Conservation (phyloP, 92 coral and sea anemone species). For the Bergia puertoricense region DNA sequence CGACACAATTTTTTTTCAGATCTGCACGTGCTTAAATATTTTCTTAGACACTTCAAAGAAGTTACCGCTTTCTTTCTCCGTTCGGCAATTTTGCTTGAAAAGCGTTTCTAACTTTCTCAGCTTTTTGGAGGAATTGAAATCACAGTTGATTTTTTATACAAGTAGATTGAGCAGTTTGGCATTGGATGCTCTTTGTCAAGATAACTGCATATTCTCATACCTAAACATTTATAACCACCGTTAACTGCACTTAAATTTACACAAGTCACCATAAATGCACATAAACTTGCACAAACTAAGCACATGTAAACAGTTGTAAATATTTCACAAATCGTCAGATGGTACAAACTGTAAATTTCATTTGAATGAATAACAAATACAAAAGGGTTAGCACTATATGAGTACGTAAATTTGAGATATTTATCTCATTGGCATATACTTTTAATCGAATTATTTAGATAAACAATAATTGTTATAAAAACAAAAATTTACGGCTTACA, state of each 20-base stretch:
- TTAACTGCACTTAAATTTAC: conserved; percentile 1
- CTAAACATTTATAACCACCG: background rate
- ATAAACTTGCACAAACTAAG: background rate
- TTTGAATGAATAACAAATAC: background rate
- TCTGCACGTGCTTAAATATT: background rate
- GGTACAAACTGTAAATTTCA: background rate
- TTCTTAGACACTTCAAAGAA: background rate
- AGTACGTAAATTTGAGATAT: background rate
- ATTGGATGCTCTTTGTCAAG: conserved; percentile 26
- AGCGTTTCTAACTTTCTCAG: background rate
- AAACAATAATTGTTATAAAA: background rate
- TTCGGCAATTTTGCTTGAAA: background rate
- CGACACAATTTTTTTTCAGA: background rate
- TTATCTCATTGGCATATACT: background rate
- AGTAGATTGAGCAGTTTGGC: conserved; percentile 10
- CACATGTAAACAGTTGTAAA: background rate
- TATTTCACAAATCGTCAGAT: background rate
- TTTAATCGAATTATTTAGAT: background rate
- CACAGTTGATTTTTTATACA: background rate
- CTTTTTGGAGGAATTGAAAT: background rate
- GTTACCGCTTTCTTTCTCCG: background rate
- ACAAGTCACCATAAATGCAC: conserved; percentile 24
- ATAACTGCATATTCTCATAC: background rate
- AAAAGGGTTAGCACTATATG: background rate
- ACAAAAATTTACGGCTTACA: background rate